Evolutionary conservation across 2,113 vertebrate genomes (phyloP).

Genomic region (Indicator maculatus): DNA sequence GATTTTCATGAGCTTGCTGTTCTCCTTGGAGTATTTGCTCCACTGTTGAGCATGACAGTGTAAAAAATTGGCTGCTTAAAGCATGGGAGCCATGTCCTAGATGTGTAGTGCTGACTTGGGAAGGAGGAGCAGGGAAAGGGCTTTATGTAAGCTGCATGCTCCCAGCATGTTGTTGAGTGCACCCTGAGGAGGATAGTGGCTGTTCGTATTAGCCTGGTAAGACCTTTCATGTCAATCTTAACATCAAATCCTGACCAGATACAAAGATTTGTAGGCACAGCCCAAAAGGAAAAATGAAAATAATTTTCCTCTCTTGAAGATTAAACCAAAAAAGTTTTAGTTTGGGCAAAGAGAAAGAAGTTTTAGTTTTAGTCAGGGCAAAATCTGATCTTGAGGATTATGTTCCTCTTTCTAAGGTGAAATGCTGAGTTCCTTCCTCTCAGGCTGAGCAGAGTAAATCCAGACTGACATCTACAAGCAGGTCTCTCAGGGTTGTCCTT

Average conservation of each 20-base stretch:
- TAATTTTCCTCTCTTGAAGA: neutral
- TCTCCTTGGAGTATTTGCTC: neutral
- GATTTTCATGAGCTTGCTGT: neutral
- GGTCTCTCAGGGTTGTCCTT: neutral
- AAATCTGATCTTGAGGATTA: neutral
- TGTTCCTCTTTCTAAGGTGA: neutral
- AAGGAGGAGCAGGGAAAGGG: neutral
- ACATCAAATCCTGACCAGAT: neutral
- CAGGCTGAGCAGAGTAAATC: neutral
- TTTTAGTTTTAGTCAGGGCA: neutral
- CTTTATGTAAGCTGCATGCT: rapidly evolving
- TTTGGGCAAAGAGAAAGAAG: neutral
- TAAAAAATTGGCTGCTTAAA: neutral
- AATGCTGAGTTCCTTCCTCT: neutral
- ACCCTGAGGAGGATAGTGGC: neutral
- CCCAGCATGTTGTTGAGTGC: neutral
- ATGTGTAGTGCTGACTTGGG: rapidly evolving
- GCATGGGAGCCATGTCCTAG: rapidly evolving
- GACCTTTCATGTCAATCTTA: neutral
- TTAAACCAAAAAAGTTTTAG: neutral
- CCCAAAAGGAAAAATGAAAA: neutral
- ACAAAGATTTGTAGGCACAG: neutral
- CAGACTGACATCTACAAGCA: neutral
- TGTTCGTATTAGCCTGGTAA: neutral
- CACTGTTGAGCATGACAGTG: neutral